phyloP scores from a whole-genome alignment of 2,113 vertebrate species.

The Parus major region DNA sequence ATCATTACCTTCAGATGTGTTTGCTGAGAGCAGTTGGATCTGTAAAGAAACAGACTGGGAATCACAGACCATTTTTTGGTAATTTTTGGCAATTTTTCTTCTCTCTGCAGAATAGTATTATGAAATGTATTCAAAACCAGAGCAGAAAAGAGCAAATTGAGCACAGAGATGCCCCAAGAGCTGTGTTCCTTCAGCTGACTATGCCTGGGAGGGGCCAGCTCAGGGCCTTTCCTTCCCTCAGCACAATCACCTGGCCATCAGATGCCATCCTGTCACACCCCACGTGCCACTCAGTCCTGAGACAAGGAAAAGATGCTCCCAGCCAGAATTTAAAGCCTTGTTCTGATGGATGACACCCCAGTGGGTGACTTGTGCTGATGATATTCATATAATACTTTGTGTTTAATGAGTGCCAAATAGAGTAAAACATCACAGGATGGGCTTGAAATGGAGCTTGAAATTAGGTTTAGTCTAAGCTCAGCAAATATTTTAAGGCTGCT shows the following conservation, averaged over 20 bases:
- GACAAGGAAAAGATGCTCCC: neutral
- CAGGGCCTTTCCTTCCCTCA: neutral
- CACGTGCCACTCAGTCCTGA: neutral
- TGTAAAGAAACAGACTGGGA: constrained; percentile 31
- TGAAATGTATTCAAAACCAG: neutral
- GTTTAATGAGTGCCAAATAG: neutral
- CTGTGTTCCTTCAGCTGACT: neutral
- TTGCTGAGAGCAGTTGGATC: constrained; percentile 66
- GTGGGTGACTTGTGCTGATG: accelerated
- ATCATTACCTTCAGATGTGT: constrained; percentile 43
- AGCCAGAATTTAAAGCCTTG: neutral
- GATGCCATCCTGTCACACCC: neutral
- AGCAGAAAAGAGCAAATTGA: neutral
- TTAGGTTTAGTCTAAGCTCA: neutral
- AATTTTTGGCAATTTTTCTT: neutral
- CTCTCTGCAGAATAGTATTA: neutral
- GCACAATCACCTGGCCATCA: too few species aligned
- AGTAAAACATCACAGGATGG: neutral
- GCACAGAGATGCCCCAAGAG: neutral
- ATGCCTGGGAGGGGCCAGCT: neutral
- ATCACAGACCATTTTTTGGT: neutral
- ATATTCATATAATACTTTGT: neutral
- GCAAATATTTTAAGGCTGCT: neutral
- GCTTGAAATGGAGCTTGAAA: neutral
- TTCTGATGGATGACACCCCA: accelerated